Percentiles rank a stretch among this genome's conserved stretches.
These are phyloP conservation scores for Chymomyza caudatula DNA, from an alignment of 2,888 invertebrate genomes.

Conservation along the genomic window DNA sequence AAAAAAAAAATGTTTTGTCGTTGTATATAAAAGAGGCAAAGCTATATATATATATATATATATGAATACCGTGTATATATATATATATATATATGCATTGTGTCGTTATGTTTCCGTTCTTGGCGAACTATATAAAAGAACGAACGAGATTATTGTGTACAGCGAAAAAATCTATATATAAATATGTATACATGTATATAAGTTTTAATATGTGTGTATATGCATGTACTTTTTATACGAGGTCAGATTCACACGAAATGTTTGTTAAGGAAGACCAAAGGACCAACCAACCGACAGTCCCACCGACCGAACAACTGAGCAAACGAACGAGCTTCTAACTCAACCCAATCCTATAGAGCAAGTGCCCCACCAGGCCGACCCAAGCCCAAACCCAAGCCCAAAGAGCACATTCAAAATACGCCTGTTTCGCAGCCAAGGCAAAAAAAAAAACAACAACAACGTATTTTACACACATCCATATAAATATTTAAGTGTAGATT, in stretches of 20 bases:
- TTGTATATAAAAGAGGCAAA: not conserved
- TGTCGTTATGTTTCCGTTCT: not conserved
- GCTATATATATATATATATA: slow-evolving; percentile 27
- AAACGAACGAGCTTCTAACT: not conserved
- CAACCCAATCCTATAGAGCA: not conserved
- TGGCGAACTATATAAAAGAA: not conserved
- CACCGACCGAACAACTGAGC: not conserved
- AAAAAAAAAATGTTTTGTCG: slow-evolving; percentile 14
- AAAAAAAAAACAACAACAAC: not conserved
- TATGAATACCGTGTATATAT: slow-evolving; percentile 11
- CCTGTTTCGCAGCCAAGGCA: not conserved
- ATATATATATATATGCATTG: slow-evolving; percentile 11
- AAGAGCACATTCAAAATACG: not conserved
- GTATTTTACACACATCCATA: not conserved
- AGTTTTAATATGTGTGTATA: not conserved
- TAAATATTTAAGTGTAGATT: not conserved
- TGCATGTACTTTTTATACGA: slow-evolving; percentile 21
- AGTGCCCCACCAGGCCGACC: too few species aligned
- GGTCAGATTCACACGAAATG: slow-evolving; percentile 36
- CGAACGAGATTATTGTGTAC: not conserved
- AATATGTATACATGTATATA: slow-evolving; percentile 1
- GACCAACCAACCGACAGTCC: slow-evolving; percentile 2
- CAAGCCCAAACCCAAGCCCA: not conserved
- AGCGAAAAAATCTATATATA: slow-evolving; percentile 8
- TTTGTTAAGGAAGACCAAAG: slow-evolving; percentile 14